Evolutionary conservation across 2,797 vertebrate species (phyloP).

Genomic region (Pangasius macronema): DNA sequence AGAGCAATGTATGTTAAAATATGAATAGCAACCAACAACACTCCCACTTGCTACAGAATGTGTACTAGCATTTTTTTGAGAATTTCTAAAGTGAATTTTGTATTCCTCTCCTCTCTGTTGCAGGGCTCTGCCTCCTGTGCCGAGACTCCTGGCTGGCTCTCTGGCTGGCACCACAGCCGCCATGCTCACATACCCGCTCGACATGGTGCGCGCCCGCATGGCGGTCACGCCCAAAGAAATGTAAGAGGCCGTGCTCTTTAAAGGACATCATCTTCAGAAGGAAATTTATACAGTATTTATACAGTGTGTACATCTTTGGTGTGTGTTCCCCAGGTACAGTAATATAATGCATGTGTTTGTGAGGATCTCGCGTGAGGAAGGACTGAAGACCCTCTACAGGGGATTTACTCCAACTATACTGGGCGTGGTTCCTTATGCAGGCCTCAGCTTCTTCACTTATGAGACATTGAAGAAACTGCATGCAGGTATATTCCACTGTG

Average conservation of each 20-base stretch:
- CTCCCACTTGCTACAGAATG: neutral
- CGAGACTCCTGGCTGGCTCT: constrained; percentile 88
- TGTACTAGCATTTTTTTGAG: neutral
- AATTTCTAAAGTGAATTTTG: neutral
- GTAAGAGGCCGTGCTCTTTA: constrained; percentile 73
- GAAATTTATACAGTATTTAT: too few species aligned
- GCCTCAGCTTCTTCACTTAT: constrained; percentile 97
- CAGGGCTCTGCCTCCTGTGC: constrained; percentile 88
- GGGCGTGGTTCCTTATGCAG: constrained; percentile 91
- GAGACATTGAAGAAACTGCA: constrained; percentile 93
- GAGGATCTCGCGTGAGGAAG: constrained; percentile 92
- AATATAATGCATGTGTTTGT: constrained; percentile 94
- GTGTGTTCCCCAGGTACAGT: constrained; percentile 83
- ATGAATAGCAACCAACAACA: neutral
- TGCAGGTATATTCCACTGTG: constrained; percentile 74
- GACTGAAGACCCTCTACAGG: constrained; percentile 87
- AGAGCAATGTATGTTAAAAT: neutral
- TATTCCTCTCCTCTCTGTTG: constrained; percentile 30
- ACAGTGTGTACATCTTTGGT: neutral
- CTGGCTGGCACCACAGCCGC: constrained; percentile 91
- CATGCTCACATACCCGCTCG: constrained; percentile 93
- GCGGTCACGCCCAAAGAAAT: constrained; percentile 98
- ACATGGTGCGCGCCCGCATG: constrained; percentile 97
- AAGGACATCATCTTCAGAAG: neutral
- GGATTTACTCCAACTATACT: constrained; percentile 93